A percentile compares a stretch with the other conserved stretches of the same genome.
phyloP scores from a whole-genome alignment of 2,888 invertebrate species.

The Lochmaea crataegi region DNA sequence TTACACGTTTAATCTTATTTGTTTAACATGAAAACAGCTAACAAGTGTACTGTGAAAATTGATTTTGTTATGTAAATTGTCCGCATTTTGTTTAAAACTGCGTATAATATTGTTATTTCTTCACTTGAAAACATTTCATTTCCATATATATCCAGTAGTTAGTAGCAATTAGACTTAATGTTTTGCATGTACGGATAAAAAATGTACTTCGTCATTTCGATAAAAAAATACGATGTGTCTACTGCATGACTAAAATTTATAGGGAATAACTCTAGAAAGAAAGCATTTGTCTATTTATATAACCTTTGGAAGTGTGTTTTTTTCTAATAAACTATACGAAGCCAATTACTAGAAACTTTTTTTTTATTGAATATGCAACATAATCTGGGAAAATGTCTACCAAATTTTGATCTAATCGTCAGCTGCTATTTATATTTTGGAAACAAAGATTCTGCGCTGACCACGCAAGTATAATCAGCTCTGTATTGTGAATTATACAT shows the following conservation, averaged over 20 bases:
- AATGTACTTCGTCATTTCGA: constrained; percentile 18
- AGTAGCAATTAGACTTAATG: constrained; percentile 35
- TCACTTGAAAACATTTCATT: constrained; percentile 40
- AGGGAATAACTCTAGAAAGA: neutral
- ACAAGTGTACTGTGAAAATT: constrained; percentile 14
- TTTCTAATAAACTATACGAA: no score
- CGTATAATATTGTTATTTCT: constrained; percentile 48
- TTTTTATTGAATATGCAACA: no score
- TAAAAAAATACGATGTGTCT: neutral
- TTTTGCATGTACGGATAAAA: constrained; percentile 40
- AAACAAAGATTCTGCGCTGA: no score
- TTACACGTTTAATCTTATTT: neutral
- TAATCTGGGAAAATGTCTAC: no score
- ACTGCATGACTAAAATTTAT: constrained; percentile 12
- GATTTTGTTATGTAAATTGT: constrained; percentile 30
- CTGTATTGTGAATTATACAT: no score
- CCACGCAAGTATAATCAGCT: no score
- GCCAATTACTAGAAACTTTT: no score
- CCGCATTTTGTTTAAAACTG: constrained; percentile 29
- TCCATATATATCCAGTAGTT: constrained; percentile 37
- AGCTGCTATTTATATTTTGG: no score
- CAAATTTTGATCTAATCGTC: no score
- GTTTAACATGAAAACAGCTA: constrained; percentile 6
- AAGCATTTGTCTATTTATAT: neutral
- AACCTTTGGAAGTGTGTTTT: constrained; percentile 5